Evolutionary conservation across 1,140 invertebrate species (phyloP).

Genomic region (Bathynomus jamesi): DNA sequence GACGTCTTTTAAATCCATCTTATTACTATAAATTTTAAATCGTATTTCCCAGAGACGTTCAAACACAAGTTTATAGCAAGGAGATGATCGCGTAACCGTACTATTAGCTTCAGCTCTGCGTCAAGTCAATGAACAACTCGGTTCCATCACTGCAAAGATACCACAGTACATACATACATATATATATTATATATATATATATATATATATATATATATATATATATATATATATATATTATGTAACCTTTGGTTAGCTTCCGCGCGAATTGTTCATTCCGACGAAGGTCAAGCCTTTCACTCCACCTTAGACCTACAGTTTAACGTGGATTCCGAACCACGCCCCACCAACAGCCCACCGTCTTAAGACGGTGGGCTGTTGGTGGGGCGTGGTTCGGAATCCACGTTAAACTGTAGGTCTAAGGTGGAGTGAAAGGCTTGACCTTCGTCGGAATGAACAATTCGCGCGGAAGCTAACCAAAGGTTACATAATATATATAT

Average conservation of each 20-base stretch:
- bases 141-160: not conserved
- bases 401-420: too few relatives aligned
- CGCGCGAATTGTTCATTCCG: too few relatives aligned
- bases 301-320: not conserved
- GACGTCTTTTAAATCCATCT: not conserved
- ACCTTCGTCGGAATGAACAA: too few relatives aligned
- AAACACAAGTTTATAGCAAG: not conserved
- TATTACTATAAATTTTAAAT: not conserved
- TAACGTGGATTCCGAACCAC: not conserved
- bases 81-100: not conserved
- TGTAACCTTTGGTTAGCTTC: too few relatives aligned
- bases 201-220: constrained; percentile 13
- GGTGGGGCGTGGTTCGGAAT: too few relatives aligned
- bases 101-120: not conserved
- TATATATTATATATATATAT: constrained; percentile 1
- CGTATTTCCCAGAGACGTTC: too few relatives aligned
- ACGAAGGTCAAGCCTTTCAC: too few relatives aligned
- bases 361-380: too few relatives aligned
- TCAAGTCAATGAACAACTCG: not conserved
- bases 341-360: not conserved
- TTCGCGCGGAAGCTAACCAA: too few relatives aligned
- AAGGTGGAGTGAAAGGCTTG: too few relatives aligned
- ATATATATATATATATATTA: constrained; percentile 8
- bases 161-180: constrained; percentile 2
- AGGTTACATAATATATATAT: too few relatives aligned